Evolutionary conservation across 2,113 vertebrate genomes (phyloP).

Genomic region (Podarcis raffonei): DNA sequence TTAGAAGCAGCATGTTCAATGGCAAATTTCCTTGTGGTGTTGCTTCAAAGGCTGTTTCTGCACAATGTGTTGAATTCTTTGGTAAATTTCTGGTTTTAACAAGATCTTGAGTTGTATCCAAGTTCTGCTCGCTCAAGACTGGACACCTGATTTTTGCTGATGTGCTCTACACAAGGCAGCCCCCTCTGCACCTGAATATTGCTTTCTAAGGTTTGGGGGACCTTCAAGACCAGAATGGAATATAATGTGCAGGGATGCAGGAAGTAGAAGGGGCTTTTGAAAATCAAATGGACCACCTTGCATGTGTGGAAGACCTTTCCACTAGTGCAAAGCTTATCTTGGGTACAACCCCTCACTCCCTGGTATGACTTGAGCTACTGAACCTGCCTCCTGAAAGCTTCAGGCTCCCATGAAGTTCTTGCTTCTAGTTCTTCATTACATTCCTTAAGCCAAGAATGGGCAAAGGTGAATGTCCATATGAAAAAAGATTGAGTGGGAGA

Average conservation of each 20-base stretch:
- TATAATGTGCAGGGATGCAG: neutral
- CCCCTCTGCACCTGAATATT: neutral
- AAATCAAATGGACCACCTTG: neutral
- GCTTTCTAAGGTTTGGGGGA: neutral
- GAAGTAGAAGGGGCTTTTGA: neutral
- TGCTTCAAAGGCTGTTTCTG: neutral
- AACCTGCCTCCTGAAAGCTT: neutral
- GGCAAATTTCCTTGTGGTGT: neutral
- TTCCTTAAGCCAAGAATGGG: neutral
- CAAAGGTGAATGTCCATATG: neutral
- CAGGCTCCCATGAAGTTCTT: neutral
- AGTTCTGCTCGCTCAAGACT: neutral
- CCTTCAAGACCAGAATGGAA: neutral
- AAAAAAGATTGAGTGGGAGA: conserved; percentile 42
- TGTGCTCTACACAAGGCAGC: neutral
- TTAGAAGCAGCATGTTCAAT: neutral
- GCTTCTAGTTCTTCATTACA: neutral
- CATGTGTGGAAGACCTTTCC: neutral
- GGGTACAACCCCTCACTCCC: neutral
- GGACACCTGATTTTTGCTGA: neutral
- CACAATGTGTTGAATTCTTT: neutral
- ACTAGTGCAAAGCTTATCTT: neutral
- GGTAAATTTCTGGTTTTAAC: neutral
- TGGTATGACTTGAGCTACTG: neutral
- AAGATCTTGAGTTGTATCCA: neutral